Evolutionary conservation across 2,797 vertebrate species (phyloP).

Genomic region (Propithecus deckenii): DNA sequence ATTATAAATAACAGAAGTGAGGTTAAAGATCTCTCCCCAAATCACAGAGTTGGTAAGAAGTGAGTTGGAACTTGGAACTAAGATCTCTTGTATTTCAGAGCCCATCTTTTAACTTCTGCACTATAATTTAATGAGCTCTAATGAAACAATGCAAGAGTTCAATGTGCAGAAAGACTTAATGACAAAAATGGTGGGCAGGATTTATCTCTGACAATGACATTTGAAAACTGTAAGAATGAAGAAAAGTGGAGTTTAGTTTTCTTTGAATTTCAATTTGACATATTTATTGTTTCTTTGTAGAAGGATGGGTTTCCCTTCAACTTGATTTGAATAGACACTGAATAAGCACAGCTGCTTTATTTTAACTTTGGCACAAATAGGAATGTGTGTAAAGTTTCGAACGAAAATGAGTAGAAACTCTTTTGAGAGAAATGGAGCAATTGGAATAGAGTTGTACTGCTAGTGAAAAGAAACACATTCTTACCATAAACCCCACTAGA

Average conservation of each 20-base stretch:
- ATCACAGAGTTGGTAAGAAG: background rate
- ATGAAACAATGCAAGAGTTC: constrained; percentile 27
- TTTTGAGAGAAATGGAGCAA: background rate
- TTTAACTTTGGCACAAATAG: constrained; percentile 12
- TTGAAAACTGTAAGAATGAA: constrained; percentile 34
- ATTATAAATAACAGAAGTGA: background rate
- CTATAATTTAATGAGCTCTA: background rate
- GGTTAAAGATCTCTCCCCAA: background rate
- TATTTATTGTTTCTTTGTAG: constrained; percentile 56
- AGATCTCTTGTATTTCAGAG: background rate
- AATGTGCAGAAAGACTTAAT: constrained; percentile 14
- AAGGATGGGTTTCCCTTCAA: constrained; percentile 7
- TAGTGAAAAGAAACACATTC: background rate
- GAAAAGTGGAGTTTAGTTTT: constrained; percentile 4
- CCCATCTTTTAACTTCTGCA: background rate
- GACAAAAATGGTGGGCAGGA: background rate
- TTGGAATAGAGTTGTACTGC: background rate
- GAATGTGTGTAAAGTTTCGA: background rate
- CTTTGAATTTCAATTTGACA: constrained; percentile 54
- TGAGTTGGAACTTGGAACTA: background rate
- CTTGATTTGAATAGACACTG: constrained; percentile 52
- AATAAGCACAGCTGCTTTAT: constrained; percentile 47
- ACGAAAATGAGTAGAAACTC: constrained; percentile 2
- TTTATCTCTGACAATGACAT: constrained; percentile 26
- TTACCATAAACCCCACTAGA: background rate